A percentile compares a stretch with the other conserved stretches of the same genome.
These are phyloP conservation scores for Nannoperca obscura DNA, from an alignment of 2,797 vertebrate species.

Conservation along the genomic window DNA sequence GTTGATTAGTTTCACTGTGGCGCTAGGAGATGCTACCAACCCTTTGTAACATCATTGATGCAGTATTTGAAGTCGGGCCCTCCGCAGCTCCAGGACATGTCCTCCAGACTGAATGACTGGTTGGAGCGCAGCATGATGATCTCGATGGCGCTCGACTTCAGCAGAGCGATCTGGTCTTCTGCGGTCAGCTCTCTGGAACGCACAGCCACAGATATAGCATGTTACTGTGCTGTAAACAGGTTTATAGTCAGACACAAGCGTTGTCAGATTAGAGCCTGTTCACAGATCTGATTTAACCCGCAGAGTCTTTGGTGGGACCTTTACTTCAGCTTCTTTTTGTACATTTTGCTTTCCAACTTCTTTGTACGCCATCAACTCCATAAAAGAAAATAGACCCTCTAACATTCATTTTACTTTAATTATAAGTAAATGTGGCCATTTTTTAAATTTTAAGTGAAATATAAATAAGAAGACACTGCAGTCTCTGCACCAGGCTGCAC, in stretches of 20 bases:
- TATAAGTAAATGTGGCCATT: too few relatives aligned
- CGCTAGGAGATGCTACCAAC: constrained; percentile 71
- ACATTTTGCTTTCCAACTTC: neutral
- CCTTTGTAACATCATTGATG: constrained; percentile 91
- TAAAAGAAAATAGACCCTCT: too few relatives aligned
- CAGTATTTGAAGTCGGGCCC: constrained; percentile 93
- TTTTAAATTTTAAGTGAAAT: too few relatives aligned
- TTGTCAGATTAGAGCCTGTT: neutral
- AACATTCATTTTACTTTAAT: too few relatives aligned
- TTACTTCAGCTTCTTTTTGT: neutral
- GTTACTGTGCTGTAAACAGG: neutral
- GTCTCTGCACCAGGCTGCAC: neutral
- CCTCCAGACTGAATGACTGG: constrained; percentile 94
- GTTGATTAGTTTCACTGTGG: neutral
- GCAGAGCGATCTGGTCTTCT: constrained; percentile 96
- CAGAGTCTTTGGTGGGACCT: neutral
- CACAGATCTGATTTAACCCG: neutral
- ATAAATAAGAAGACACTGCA: neutral
- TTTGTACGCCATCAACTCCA: neutral
- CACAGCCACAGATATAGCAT: constrained; percentile 16
- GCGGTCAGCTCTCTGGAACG: constrained; percentile 90
- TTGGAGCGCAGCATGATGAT: constrained; percentile 99
- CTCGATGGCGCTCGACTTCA: constrained; percentile 98
- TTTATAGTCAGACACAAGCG: neutral
- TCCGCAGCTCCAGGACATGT: constrained; percentile 97